Evolutionary conservation across 2,888 invertebrate species (phyloP), one percentile per base, ranked within the genome.

Genomic region (Aleiodes alternator): DNA sequence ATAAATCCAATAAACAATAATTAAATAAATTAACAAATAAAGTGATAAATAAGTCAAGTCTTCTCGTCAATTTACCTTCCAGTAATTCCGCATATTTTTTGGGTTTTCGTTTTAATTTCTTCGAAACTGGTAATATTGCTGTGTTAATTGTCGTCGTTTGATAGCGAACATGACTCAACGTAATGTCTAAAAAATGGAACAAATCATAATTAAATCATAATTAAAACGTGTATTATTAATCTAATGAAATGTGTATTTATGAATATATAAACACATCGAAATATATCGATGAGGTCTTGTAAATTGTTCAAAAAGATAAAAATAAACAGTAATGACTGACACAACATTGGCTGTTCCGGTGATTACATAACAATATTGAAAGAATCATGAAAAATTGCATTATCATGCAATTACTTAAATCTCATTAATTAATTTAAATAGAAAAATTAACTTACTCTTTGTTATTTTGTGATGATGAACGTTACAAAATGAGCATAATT

Each of bases 11-110:
- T 23, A 23, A 23, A 1, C 2, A 23, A 23, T 23, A 23, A 48
- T 59, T 56, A 50, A 66, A 69, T 38, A 23, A 59, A 31, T 57
- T n/a, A 23, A 16, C 5, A 50, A 71, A 48, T 29, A 31, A 71
- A 53, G 16, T 70, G 31, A 76, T 66, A 38, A 12, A 66, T n/a
- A 8, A 16, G 12, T 34, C 8, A 51, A 53, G 8, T n/a, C 50
- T 48, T 34, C 11, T 59, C 4, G 29, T 7, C 75, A 51, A 73
- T 81, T 23, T 89, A 95, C 95, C 94, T 91, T 94, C 92, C 78
- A 95, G 87, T 8, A 95, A 88, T 85, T 95, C 95, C 9, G 93
- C 92, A 90, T 93, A 94, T 85, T 93, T 93, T 81, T 92, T 92
- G 70, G 84, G 88, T 76, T 87, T 89, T 84, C 91, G 92, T 79